Percentiles rank a stretch among this genome's conserved stretches.
These are phyloP conservation scores for Drosophila willistoni DNA, from an alignment of 1,140 invertebrate genomes.

Conservation along the genomic window DNA sequence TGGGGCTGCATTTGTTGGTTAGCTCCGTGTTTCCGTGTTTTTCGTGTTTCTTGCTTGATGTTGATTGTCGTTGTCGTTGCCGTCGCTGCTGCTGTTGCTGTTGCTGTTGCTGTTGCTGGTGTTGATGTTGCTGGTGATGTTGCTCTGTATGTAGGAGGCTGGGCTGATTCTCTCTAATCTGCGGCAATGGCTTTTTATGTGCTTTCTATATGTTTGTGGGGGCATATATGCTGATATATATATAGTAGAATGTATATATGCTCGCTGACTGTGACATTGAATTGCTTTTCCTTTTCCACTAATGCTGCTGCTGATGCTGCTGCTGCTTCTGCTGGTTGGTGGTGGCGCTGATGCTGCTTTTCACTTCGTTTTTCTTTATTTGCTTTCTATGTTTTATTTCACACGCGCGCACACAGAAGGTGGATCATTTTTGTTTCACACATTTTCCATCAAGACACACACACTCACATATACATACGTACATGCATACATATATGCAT, in stretches of 20 bases:
- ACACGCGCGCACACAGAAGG: conserved; percentile 67
- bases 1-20: conserved; percentile 65
- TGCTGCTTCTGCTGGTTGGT: conserved; percentile 25
- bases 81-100: conserved; percentile 17
- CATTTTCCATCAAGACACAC: conserved; percentile 40
- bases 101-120: conserved; percentile 11
- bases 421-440: conserved; percentile 64
- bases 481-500: not conserved
- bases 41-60: conserved; percentile 29
- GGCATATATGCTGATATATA: conserved; percentile 29
- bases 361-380: conserved; percentile 28
- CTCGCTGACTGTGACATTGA: conserved; percentile 67
- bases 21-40: conserved; percentile 53
- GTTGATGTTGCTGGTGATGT: conserved; percentile 3
- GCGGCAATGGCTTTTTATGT: conserved; percentile 61
- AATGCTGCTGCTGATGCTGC: conserved; percentile 33
- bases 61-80: conserved; percentile 60
- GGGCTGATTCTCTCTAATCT: conserved; percentile 57
- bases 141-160: conserved; percentile 19
- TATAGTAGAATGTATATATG: conserved; percentile 30
- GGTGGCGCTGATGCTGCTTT: conserved; percentile 35
- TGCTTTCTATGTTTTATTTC: conserved; percentile 58
- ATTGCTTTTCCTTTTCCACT: conserved; percentile 60
- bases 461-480: conserved; percentile 23
- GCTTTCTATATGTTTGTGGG: conserved; percentile 20